Percentiles rank a stretch among this genome's conserved stretches.
phyloP scores from a whole-genome alignment of 2,888 invertebrate species.

The Aleiodes testaceus region DNA sequence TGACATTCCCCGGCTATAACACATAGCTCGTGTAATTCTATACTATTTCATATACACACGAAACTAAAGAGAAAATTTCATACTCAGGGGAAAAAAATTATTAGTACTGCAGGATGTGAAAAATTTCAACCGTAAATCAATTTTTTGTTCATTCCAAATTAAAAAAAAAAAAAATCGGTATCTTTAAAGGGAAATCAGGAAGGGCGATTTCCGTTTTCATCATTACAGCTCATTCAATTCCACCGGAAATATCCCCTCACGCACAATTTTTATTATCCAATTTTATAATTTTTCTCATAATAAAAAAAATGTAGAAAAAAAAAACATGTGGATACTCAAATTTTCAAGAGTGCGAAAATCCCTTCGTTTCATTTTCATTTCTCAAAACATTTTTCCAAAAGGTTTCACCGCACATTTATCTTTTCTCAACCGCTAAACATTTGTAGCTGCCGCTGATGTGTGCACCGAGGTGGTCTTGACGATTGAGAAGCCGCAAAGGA shows the following conservation, averaged over 20 bases:
- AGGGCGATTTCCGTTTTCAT: conserved; percentile 22
- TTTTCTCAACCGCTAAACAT: conserved; percentile 3
- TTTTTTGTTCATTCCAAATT: neutral
- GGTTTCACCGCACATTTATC: conserved; percentile 29
- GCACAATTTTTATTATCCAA: conserved; percentile 33
- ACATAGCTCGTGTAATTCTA: conserved; percentile 37
- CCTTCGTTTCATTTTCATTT: conserved; percentile 52
- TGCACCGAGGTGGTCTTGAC: conserved; percentile 15
- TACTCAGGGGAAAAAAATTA: conserved; percentile 30
- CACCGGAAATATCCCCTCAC: conserved; percentile 49
- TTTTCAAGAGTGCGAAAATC: conserved; percentile 71
- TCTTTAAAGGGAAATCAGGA: conserved; percentile 27
- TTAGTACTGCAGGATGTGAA: conserved; percentile 26
- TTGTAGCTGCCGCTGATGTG: conserved; percentile 18
- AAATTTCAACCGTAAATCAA: conserved; percentile 16
- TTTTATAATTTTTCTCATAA: neutral
- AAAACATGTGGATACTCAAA: conserved; percentile 26
- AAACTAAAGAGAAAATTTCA: conserved; percentile 7
- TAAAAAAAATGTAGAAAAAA: conserved; percentile 38
- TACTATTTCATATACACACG: conserved; percentile 30
- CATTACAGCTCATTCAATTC: conserved; percentile 6
- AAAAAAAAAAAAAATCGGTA: conserved; percentile 25
- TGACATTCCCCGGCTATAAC: conserved; percentile 38
- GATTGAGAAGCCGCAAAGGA: neutral
- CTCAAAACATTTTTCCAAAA: neutral